phyloP scores from a whole-genome alignment of 2,797 vertebrate genomes.

The Sebastolobus altivelis region DNA sequence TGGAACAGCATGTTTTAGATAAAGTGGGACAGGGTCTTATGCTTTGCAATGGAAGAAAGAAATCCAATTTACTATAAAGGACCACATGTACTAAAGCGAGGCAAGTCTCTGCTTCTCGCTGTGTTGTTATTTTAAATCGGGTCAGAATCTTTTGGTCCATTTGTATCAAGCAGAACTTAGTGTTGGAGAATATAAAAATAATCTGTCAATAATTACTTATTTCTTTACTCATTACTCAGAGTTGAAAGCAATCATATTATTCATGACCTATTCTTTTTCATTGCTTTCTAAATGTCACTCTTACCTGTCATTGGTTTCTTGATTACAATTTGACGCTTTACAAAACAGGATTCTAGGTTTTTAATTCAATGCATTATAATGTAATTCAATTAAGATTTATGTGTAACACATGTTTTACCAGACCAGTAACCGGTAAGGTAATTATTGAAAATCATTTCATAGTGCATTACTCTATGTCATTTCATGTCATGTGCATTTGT shows the following conservation, averaged over 20 bases:
- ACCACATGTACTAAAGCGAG: conserved; percentile 12
- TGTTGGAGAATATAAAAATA: conserved; percentile 14
- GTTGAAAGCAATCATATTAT: conserved; percentile 6
- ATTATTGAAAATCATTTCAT: conserved; percentile 19
- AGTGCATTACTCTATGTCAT: conserved; percentile 1
- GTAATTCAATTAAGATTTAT: conserved; percentile 8
- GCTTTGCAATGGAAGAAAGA: conserved; percentile 21
- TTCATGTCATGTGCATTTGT: conserved; percentile 8
- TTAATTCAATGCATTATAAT: conserved; percentile 5
- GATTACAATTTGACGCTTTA: background rate
- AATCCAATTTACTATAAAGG: conserved; percentile 41
- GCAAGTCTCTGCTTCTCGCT: conserved; percentile 8
- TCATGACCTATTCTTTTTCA: background rate
- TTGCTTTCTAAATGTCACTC: conserved; percentile 19
- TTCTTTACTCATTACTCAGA: conserved; percentile 6
- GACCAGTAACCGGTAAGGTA: background rate
- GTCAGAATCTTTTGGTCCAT: conserved; percentile 6
- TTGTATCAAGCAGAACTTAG: conserved; percentile 4
- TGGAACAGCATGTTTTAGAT: conserved; percentile 29
- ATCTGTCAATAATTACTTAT: conserved; percentile 10
- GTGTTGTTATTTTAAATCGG: conserved; percentile 23
- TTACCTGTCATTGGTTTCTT: conserved; percentile 5
- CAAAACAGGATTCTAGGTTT: conserved; percentile 9
- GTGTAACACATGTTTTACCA: background rate
- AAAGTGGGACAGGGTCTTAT: conserved; percentile 21